Conservation (phyloP, 2,888 invertebrate species). For the Tetragonula carbonaria region DNA sequence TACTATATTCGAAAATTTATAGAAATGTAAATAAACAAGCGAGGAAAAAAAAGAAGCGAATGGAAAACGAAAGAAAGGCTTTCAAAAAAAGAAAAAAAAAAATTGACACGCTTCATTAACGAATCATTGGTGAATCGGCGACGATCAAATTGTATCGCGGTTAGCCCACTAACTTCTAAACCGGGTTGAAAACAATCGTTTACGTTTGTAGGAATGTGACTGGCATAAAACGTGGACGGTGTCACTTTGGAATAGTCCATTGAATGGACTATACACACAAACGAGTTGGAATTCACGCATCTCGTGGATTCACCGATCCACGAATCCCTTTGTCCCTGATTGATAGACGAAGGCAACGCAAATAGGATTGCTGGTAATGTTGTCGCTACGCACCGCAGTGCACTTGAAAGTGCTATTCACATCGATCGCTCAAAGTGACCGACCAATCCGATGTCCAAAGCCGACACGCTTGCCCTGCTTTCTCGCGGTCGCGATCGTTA, state of each 20-base stretch:
- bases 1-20: neutral
- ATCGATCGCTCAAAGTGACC: constrained; percentile 58
- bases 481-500: neutral
- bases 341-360: constrained; percentile 74
- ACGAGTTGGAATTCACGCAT: constrained; percentile 58
- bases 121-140: constrained; percentile 2
- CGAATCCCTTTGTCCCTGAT: constrained; percentile 74
- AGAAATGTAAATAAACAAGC: neutral
- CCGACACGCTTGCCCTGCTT: neutral
- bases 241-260: constrained; percentile 30
- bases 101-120: neutral
- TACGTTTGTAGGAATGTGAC: constrained; percentile 49
- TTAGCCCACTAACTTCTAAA: neutral
- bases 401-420: constrained; percentile 71
- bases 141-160: constrained; percentile 8
- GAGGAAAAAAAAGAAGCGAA: no score
- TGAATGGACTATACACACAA: constrained; percentile 41
- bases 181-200: constrained; percentile 25
- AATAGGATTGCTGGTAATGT: constrained; percentile 60
- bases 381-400: constrained; percentile 58
- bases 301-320: constrained; percentile 68
- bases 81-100: neutral
- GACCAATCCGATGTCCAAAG: constrained; percentile 24
- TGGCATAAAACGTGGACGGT: constrained; percentile 50
- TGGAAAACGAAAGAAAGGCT: neutral